phyloP scores from a whole-genome alignment of 2,888 invertebrate species.

The Corythucha ciliata region DNA sequence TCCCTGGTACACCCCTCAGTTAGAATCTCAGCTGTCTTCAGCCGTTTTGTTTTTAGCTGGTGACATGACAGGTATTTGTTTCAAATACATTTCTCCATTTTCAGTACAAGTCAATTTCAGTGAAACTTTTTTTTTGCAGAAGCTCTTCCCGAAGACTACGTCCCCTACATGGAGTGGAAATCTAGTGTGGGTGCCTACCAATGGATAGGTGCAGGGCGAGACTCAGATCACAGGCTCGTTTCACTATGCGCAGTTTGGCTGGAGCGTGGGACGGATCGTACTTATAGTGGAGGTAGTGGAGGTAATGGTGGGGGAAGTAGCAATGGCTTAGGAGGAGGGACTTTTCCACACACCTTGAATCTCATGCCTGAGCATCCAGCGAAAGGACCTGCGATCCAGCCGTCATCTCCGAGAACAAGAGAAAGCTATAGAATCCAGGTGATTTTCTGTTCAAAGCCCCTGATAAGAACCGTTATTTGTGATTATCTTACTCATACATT shows the following conservation, averaged over 20 bases:
- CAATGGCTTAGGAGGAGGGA: slow-evolving; percentile 4
- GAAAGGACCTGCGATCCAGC: slow-evolving; percentile 67
- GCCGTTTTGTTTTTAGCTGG: slow-evolving; percentile 77
- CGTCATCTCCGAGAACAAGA: slow-evolving; percentile 68
- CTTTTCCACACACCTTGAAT: slow-evolving; percentile 1
- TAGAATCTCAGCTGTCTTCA: slow-evolving; percentile 66
- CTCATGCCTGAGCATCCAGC: slow-evolving; percentile 41
- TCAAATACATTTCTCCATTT: too few species aligned
- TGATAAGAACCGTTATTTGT: background rate
- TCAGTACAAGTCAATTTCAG: too few species aligned
- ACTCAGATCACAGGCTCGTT: slow-evolving; percentile 68
- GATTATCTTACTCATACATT: slow-evolving; percentile 7
- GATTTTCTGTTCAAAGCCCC: background rate
- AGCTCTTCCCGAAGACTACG: slow-evolving; percentile 70
- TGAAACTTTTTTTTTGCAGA: slow-evolving; percentile 40
- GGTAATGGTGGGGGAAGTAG: background rate
- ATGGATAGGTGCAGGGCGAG: slow-evolving; percentile 91
- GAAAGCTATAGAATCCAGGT: slow-evolving; percentile 53
- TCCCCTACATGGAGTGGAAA: slow-evolving; percentile 80
- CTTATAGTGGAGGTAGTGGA: background rate
- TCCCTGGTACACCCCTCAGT: slow-evolving; percentile 63
- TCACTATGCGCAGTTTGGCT: slow-evolving; percentile 74
- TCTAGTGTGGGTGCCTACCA: slow-evolving; percentile 59
- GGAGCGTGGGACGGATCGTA: slow-evolving; percentile 48
- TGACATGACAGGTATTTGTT: slow-evolving; percentile 57